These are phyloP conservation scores for Elysia crispata DNA, from an alignment of 2,888 invertebrate species.

Conservation along the genomic window DNA sequence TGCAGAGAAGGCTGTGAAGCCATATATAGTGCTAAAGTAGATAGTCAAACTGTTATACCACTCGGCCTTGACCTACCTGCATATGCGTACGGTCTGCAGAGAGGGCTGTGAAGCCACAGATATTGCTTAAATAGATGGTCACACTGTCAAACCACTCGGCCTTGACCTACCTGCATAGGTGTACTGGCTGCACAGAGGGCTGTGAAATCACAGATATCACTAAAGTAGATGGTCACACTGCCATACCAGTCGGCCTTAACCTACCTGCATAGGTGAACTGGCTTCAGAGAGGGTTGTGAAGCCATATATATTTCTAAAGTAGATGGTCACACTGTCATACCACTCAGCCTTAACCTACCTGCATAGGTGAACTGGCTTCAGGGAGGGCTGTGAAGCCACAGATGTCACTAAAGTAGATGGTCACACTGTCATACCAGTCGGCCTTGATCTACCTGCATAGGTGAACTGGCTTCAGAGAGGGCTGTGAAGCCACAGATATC, in stretches of 20 bases:
- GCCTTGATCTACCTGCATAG: conserved; percentile 78
- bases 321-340: conserved; percentile 70
- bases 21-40: too few relatives aligned
- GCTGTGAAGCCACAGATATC: conserved; percentile 80
- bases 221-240: too few relatives aligned
- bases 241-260: background rate
- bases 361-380: too few relatives aligned
- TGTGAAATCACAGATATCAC: too few relatives aligned
- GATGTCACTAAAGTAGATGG: too few relatives aligned
- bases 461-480: conserved; percentile 77
- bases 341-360: too few relatives aligned
- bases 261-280: conserved; percentile 79
- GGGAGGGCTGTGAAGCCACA: too few relatives aligned
- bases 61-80: conserved; percentile 77
- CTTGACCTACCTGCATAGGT: too few relatives aligned
- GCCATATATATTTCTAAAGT: conserved; percentile 80
- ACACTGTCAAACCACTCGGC: conserved; percentile 15
- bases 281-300: conserved; percentile 79
- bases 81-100: conserved; percentile 77
- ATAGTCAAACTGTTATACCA: too few relatives aligned
- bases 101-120: conserved; percentile 79
- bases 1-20: too few relatives aligned
- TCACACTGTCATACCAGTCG: too few relatives aligned
- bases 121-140: conserved; percentile 78
- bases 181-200: too few relatives aligned